Base-by-base conservation (phyloP, 2,888 invertebrate genomes). In the Aphidius colemani region DNA sequence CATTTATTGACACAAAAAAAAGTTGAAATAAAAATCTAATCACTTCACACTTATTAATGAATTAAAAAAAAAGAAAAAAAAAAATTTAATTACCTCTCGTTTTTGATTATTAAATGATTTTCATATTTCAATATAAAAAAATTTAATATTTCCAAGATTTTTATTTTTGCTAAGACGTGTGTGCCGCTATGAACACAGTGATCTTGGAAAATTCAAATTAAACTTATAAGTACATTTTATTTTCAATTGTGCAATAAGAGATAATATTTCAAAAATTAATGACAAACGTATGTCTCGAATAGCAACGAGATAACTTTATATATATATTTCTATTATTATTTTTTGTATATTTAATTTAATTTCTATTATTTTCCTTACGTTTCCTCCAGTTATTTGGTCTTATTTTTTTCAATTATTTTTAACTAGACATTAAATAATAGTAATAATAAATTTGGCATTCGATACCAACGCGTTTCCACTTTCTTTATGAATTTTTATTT, bases 121-220 rank as follows among this genome's bases (percentile, higher is more conserved):
- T 56, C 10, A 51, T 61, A 45, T 11, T 43, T 46, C 45, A 40
- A 43, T 18, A 41, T n/a, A 30, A 13, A 46, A 58, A 58, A 64
- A 51, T 58, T 18, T 43, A 18, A 66, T 53, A 51, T n/a, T 61
- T 30, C 50, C 43, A 55, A 44, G 6, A 58, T 50, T 41, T 53
- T 49, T n/a, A 45, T 39, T 41, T 51, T 50, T 50, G 46, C 51
- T 67, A 67, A 67, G 63, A 64, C 66, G 65, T 65, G 69, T 69
- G 69, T 70, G 70, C 69, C 70, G 69, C 69, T 61, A 64, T 53
- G 10, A 65, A 66, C 62, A 62, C 61, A 58, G 39, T 59, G 45
- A 56, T 55, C 64, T 59, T 49, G n/a, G 18, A 30, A 30, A 56
- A 18, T 56, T 53, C 39, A 49, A 57, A 49, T 40, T 43, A 49